These are phyloP conservation scores for Cerceris rybyensis DNA, from an alignment of 2,888 invertebrate species.

Conservation along the genomic window DNA sequence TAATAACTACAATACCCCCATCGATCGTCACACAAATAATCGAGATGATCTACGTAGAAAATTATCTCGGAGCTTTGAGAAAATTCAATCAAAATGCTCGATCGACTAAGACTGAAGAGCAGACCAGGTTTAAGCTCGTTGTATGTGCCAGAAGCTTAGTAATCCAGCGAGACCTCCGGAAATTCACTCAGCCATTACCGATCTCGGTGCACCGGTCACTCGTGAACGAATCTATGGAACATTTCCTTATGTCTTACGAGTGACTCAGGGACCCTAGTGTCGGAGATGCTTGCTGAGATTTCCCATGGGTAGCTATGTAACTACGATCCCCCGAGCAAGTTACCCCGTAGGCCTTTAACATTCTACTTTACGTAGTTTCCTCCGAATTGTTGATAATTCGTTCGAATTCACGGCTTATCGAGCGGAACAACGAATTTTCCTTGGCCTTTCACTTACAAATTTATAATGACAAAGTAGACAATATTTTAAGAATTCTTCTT, in stretches of 20 bases:
- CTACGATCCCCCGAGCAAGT: slow-evolving; percentile 43
- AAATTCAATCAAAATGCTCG: slow-evolving; percentile 50
- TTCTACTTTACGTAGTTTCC: slow-evolving; percentile 33
- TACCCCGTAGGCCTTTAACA: slow-evolving; percentile 50
- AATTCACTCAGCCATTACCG: slow-evolving; percentile 57
- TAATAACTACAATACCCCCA: no score
- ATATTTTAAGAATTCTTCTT: no score
- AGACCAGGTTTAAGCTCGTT: slow-evolving; percentile 26
- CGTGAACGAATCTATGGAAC: slow-evolving; percentile 41
- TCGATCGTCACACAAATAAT: no score
- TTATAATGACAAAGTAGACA: no score
- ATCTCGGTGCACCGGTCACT: slow-evolving; percentile 51
- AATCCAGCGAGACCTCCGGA: slow-evolving; percentile 50
- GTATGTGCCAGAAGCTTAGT: slow-evolving; percentile 7
- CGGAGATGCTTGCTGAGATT: slow-evolving; percentile 57
- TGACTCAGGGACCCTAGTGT: slow-evolving; percentile 24
- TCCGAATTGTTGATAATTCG: slow-evolving; percentile 13
- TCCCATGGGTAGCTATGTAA: slow-evolving; percentile 56
- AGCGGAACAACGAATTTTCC: no score
- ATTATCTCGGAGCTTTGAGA: slow-evolving; percentile 38
- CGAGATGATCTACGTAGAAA: slow-evolving; percentile 1
- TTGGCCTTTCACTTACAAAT: no score
- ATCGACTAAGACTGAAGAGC: slow-evolving; percentile 30
- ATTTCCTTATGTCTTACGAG: slow-evolving; percentile 49
- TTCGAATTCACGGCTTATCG: no score